These are phyloP conservation scores for Naja naja DNA, from an alignment of 2,113 vertebrate genomes.

Conservation along the genomic window DNA sequence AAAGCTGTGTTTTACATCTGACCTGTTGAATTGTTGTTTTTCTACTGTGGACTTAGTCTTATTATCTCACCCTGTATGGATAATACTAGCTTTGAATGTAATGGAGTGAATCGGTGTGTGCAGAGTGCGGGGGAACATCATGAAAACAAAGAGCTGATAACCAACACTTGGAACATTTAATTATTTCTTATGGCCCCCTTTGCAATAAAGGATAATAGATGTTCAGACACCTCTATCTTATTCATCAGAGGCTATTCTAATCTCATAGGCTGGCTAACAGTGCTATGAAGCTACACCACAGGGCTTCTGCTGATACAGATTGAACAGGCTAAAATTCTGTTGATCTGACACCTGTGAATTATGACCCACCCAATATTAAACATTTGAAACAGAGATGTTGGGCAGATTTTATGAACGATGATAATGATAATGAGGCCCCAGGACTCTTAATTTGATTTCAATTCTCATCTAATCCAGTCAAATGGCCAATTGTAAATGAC, in stretches of 20 bases:
- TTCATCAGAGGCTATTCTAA: neutral
- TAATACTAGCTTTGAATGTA: neutral
- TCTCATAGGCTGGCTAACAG: neutral
- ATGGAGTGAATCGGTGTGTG: neutral
- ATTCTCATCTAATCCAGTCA: neutral
- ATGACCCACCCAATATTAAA: neutral
- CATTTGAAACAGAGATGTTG: neutral
- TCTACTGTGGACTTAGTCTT: neutral
- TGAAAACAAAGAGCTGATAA: constrained; percentile 1
- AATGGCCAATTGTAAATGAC: neutral
- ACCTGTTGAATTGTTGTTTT: neutral
- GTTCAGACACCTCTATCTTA: neutral
- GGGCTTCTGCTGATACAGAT: neutral
- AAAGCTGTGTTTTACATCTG: neutral
- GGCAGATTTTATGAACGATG: neutral
- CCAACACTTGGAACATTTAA: neutral
- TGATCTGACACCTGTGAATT: neutral
- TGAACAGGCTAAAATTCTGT: neutral
- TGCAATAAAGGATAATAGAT: neutral
- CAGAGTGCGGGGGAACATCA: neutral
- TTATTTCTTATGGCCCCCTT: neutral
- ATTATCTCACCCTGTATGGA: neutral
- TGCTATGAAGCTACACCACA: neutral
- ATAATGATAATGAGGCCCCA: neutral
- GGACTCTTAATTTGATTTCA: neutral